Evolutionary conservation across 2,113 vertebrate genomes (phyloP).

Genomic region (Cricetomys ansorgei): DNA sequence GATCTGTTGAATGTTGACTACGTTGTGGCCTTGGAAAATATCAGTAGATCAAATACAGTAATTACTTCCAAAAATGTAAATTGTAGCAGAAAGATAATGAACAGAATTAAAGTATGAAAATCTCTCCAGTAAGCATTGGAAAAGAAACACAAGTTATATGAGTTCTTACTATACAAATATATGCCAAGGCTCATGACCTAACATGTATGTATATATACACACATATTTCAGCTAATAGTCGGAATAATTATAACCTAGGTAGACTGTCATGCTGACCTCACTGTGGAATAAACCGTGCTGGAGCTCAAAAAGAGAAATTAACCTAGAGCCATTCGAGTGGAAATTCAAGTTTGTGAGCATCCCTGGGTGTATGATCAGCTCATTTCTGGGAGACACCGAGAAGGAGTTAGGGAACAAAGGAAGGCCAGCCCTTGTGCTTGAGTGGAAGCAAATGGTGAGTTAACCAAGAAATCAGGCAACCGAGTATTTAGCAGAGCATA

Average conservation of each 20-base stretch:
- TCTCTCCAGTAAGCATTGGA: neutral
- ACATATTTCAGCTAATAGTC: neutral
- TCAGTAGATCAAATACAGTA: neutral
- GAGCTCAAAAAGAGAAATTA: neutral
- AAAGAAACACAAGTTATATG: neutral
- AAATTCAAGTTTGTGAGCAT: neutral
- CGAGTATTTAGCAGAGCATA: neutral
- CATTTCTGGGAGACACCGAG: rapidly evolving
- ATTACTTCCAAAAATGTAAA: neutral
- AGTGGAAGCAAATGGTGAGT: neutral
- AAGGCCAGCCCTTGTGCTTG: rapidly evolving
- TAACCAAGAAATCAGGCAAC: neutral
- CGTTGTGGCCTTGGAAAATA: neutral
- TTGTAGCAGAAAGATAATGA: neutral
- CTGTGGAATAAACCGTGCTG: neutral
- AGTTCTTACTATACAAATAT: neutral
- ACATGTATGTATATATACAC: neutral
- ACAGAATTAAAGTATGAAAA: neutral
- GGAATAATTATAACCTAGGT: neutral
- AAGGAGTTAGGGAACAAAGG: neutral
- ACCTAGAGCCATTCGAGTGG: neutral
- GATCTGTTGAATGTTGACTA: neutral
- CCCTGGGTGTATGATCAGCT: rapidly evolving
- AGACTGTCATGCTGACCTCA: neutral
- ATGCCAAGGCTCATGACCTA: neutral